Conservation (phyloP, 2,113 vertebrate species). For the Gymnogyps californianus region DNA sequence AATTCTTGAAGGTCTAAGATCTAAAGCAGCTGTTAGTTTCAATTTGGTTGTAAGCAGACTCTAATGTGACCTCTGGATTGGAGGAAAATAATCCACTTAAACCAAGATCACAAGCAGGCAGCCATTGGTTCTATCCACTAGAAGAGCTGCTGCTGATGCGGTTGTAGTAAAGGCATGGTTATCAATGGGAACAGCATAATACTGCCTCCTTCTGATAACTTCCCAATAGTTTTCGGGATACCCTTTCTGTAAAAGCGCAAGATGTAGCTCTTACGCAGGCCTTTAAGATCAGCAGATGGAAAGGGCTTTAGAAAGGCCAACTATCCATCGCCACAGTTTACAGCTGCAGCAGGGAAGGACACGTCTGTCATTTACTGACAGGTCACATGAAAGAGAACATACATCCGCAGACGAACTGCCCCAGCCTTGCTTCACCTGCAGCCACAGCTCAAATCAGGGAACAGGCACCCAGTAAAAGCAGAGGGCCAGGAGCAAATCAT, state of each 20-base stretch:
- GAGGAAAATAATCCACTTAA: slow-evolving; percentile 24
- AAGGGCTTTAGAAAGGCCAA: not conserved
- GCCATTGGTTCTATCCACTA: not conserved
- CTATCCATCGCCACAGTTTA: not conserved
- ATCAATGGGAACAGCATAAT: not conserved
- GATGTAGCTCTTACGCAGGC: not conserved
- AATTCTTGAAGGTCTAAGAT: not conserved
- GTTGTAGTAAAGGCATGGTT: not conserved
- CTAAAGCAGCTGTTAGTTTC: slow-evolving; percentile 20
- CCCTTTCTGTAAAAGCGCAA: not conserved
- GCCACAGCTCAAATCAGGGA: not conserved
- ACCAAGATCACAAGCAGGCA: not conserved
- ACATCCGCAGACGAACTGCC: not conserved
- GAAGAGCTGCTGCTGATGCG: not conserved
- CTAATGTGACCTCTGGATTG: not conserved
- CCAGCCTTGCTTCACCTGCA: not conserved
- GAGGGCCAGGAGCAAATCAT: not conserved
- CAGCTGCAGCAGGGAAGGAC: not conserved
- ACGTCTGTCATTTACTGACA: not conserved
- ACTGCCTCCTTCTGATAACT: not conserved
- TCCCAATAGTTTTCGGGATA: not conserved
- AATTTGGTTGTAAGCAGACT: not conserved
- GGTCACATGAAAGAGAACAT: not conserved
- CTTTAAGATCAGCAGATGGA: not conserved
- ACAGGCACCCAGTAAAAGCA: not conserved